Conservation (phyloP, 2,888 invertebrate species). For the Chrysolina oricalcia region DNA sequence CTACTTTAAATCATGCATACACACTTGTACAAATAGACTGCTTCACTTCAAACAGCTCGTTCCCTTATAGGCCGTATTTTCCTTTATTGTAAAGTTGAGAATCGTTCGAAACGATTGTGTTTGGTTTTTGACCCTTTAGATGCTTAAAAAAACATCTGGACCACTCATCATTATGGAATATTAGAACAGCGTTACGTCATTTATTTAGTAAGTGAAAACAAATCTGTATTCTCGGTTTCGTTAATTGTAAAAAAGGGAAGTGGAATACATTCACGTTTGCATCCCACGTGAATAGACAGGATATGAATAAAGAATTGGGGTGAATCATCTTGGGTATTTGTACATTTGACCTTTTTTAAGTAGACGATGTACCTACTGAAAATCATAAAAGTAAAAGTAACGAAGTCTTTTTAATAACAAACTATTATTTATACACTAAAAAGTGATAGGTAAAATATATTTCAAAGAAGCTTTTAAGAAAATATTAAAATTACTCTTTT, state of each 20-base stretch:
- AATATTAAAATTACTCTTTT: no score
- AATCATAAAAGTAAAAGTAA: no score
- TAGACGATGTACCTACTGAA: background rate
- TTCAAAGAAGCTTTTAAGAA: no score
- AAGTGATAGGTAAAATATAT: no score
- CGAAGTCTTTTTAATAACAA: no score
- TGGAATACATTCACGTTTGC: slow-evolving; percentile 14
- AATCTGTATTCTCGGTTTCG: slow-evolving; percentile 51
- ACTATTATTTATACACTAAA: no score
- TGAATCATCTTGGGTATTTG: slow-evolving; percentile 20
- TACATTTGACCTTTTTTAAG: background rate
- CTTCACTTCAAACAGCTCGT: slow-evolving; percentile 33
- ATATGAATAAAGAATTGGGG: slow-evolving; percentile 20
- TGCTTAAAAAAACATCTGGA: slow-evolving; percentile 59
- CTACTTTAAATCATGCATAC: slow-evolving; percentile 53
- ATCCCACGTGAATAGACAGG: slow-evolving; percentile 25
- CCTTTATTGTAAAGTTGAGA: slow-evolving; percentile 34
- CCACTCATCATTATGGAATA: slow-evolving; percentile 51
- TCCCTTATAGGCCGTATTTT: slow-evolving; percentile 31
- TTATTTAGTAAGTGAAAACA: slow-evolving; percentile 44
- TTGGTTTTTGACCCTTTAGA: slow-evolving; percentile 58
- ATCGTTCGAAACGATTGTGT: slow-evolving; percentile 43
- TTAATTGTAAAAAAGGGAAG: slow-evolving; percentile 30
- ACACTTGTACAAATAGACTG: slow-evolving; percentile 55
- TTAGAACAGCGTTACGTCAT: slow-evolving; percentile 48